Evolutionary conservation across 2,797 vertebrate species (phyloP).

Genomic region (Mionectes olivaceus): DNA sequence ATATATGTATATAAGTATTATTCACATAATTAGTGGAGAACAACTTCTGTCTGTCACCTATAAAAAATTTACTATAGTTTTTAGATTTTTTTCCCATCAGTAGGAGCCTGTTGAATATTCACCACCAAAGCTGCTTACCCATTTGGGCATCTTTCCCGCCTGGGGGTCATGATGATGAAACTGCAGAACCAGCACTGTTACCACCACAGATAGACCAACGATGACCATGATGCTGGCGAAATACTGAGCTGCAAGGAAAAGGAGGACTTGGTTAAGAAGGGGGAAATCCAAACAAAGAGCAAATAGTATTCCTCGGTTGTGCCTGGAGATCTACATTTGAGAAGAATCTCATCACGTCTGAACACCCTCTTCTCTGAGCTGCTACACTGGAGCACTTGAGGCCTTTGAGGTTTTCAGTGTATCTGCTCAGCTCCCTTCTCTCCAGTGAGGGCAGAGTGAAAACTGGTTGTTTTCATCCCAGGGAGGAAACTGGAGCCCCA

Average conservation of each 20-base stretch:
- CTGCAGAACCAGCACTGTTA: conserved; percentile 91
- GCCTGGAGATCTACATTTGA: not conserved
- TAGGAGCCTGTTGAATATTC: not conserved
- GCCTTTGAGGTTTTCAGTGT: not conserved
- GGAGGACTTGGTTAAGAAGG: not conserved
- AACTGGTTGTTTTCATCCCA: not conserved
- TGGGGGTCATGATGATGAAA: conserved; percentile 93
- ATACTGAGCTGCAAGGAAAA: conserved; percentile 86
- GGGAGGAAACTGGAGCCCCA: not conserved
- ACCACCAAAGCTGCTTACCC: conserved; percentile 78
- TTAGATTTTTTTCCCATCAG: not conserved
- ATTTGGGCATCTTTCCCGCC: conserved; percentile 92
- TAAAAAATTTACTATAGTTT: not conserved
- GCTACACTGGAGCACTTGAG: not conserved
- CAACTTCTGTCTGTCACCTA: not conserved
- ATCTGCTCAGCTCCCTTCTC: not conserved
- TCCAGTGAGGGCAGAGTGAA: not conserved
- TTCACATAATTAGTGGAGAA: too few species aligned
- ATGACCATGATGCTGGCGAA: conserved; percentile 95
- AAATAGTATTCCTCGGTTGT: not conserved
- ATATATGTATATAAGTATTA: too few species aligned
- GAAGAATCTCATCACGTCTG: not conserved
- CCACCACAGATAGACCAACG: conserved; percentile 90
- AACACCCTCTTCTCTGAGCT: not conserved
- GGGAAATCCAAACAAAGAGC: not conserved